These are phyloP conservation scores for Eutolmus rufibarbis DNA, from an alignment of 2,888 invertebrate genomes.

Conservation along the genomic window DNA sequence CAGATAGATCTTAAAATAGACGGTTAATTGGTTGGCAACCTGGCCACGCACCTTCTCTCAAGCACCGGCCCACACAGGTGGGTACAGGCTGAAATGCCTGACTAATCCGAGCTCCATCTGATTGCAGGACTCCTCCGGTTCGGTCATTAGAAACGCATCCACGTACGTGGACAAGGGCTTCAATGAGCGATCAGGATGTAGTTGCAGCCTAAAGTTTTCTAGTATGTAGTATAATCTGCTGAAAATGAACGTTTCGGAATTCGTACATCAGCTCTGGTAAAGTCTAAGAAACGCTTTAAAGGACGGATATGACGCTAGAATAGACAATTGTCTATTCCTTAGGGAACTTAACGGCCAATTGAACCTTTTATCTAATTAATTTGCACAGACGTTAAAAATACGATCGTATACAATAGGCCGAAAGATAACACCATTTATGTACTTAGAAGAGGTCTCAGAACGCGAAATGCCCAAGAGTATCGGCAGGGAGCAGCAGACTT, in stretches of 20 bases:
- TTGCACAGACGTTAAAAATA: neutral
- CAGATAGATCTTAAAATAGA: neutral
- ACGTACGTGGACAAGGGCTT: neutral
- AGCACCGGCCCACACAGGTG: neutral
- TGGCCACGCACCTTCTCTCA: neutral
- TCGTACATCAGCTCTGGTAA: neutral
- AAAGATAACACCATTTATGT: neutral
- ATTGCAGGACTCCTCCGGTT: neutral
- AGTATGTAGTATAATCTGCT: neutral
- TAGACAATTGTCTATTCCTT: neutral
- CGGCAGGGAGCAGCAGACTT: neutral
- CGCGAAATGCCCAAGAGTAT: neutral
- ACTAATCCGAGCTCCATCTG: neutral
- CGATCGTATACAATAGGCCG: neutral
- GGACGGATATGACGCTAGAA: neutral
- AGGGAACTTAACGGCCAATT: neutral
- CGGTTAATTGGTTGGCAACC: neutral
- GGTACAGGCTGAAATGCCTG: neutral
- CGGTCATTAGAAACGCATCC: neutral
- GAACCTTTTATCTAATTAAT: neutral
- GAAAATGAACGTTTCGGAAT: neutral
- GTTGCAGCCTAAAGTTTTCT: neutral
- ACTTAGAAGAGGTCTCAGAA: neutral
- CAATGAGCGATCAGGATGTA: neutral
- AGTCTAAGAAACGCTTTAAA: neutral